Evolutionary conservation across 2,113 vertebrate species (phyloP).

Genomic region (Strix aluco): DNA sequence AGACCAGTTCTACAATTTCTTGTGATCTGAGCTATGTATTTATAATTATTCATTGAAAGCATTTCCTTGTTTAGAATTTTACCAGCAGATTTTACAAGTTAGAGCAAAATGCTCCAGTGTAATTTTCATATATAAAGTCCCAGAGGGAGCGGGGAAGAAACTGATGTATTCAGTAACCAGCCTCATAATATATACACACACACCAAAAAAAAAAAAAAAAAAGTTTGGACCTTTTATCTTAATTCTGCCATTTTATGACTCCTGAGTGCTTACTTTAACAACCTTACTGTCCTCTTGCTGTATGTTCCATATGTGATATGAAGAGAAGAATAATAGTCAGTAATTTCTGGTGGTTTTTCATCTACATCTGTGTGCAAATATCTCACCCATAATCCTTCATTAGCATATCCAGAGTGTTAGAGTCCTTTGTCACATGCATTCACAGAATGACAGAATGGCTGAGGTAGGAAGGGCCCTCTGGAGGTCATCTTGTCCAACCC

Average conservation of each 20-base stretch:
- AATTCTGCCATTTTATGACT: neutral
- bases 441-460: neutral
- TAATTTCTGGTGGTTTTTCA: neutral
- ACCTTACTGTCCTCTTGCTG: neutral
- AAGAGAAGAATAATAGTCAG: neutral
- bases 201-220: too few relatives aligned
- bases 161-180: neutral
- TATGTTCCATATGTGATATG: neutral
- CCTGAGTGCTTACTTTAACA: neutral
- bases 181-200: neutral
- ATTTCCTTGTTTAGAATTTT: neutral
- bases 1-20: neutral
- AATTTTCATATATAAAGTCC: neutral
- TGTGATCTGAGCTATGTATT: neutral
- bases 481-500: neutral
- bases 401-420: neutral
- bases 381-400: neutral
- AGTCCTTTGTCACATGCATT: neutral
- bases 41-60: neutral
- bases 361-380: neutral
- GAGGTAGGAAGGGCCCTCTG: neutral
- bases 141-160: neutral
- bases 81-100: neutral
- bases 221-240: neutral
- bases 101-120: neutral